Base-by-base conservation (phyloP, 2,113 vertebrate species). In the Bos javanicus region DNA sequence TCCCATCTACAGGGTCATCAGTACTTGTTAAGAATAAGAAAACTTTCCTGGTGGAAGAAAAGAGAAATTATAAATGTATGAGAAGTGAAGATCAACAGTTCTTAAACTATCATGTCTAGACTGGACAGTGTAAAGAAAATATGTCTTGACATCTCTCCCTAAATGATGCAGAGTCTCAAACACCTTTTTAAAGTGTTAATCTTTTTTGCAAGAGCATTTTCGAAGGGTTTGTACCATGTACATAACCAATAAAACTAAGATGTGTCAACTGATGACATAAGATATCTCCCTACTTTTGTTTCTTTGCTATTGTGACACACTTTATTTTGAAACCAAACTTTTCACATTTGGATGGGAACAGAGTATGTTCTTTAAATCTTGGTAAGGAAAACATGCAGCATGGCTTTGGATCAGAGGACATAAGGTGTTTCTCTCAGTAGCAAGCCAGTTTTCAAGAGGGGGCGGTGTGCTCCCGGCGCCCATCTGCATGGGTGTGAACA, bases 241-340 rank as follows among this genome's bases (percentile, higher is more conserved):
- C 6, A 52, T 59, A 92, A 43, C 25, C 25, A 57, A 17, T 59
- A 76, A 97, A 95, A 81, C n/a, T 85, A 95, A 97, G 50, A 76
- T 11, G 36, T 52, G 26, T 28, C 16, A 13, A 90, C 21, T 76
- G 83, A 84, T 76, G 89, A 71, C 76, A 56, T 43, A 76, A 92
- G 54, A 4, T 95, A 10, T 28, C 33, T 82, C 96, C 90, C 33
- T 86, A 83, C 33, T 97, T 43, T 90, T 97, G 91, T 97, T 96
- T 98, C 78, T 97, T 98, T 98, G 87, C 90, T 87, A 48, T 90
- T 98, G 90, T 98, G 96, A 92, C 96, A 52, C 97, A 95, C 87
- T 98, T 96, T 95, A 94, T 98, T 98, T 94, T 98, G 98, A 98
- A 98, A 98, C 98, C 97, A 97, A 98, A 97, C 94, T 91, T 85